Evolutionary conservation across 2,113 vertebrate genomes (phyloP).

Genomic region (Pampusana beccarii): DNA sequence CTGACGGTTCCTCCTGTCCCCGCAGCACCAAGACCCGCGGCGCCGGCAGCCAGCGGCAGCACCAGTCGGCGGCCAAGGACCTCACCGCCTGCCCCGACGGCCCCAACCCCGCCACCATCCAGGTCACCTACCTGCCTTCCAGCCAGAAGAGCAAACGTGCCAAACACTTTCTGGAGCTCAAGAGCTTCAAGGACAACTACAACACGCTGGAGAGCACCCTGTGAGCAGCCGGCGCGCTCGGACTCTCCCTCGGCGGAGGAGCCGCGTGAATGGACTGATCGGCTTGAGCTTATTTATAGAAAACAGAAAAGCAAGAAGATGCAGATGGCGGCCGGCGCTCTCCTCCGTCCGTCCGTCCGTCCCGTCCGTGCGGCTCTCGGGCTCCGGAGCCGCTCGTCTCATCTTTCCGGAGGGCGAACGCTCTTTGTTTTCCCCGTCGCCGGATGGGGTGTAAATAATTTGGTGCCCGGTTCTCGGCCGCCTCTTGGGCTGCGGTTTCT

Average conservation of each 20-base stretch:
- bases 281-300: conserved; percentile 12
- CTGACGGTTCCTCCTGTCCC: background rate
- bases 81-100: conserved; percentile 81
- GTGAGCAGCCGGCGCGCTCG: conserved; percentile 56
- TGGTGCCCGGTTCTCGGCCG: background rate
- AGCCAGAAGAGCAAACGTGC: conserved; percentile 92
- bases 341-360: background rate
- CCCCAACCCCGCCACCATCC: conserved; percentile 79
- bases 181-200: conserved; percentile 98
- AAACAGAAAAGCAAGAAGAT: background rate
- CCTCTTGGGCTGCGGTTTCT: background rate
- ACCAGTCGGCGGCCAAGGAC: conserved; percentile 92
- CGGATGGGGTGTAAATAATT: background rate
- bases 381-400: background rate
- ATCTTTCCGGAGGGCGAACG: background rate
- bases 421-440: background rate
- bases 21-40: conserved; percentile 73
- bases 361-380: background rate
- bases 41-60: conserved; percentile 79
- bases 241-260: no score
- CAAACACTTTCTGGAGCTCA: conserved; percentile 94
- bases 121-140: conserved; percentile 90
- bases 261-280: conserved; percentile 27
- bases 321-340: background rate
- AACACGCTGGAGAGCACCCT: conserved; percentile 93